Evolutionary conservation across 2,888 invertebrate genomes (phyloP).

Genomic region (Neuroscelio doddi): DNA sequence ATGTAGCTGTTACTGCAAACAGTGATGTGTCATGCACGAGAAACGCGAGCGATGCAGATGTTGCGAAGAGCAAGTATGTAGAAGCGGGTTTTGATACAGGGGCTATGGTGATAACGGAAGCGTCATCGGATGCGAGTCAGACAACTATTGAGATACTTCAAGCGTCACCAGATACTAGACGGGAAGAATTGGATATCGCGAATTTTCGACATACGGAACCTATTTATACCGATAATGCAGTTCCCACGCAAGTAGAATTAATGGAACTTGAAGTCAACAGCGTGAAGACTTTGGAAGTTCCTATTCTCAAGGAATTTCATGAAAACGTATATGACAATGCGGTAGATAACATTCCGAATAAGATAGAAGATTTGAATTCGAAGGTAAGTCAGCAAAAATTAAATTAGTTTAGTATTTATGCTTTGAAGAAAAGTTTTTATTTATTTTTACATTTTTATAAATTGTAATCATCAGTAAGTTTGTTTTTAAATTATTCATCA

Average conservation of each 20-base stretch:
- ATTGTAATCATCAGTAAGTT: too few species aligned
- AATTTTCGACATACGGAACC: slow-evolving; percentile 37
- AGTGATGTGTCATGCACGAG: not conserved
- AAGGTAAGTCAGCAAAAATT: not conserved
- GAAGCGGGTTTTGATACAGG: slow-evolving; percentile 45
- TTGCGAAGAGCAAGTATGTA: not conserved
- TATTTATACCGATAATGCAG: slow-evolving; percentile 57
- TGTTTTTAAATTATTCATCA: too few species aligned
- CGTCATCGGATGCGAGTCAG: slow-evolving; percentile 68
- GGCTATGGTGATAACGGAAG: slow-evolving; percentile 66
- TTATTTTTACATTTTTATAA: too few species aligned
- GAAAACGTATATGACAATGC: slow-evolving; percentile 13
- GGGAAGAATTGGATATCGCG: slow-evolving; percentile 17
- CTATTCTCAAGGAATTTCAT: slow-evolving; percentile 36
- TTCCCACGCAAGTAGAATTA: slow-evolving; percentile 65
- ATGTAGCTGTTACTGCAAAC: not conserved
- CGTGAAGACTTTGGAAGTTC: slow-evolving; percentile 50
- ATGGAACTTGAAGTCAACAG: slow-evolving; percentile 63
- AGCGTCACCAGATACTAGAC: slow-evolving; percentile 58
- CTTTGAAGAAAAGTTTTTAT: not conserved
- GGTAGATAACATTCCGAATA: slow-evolving; percentile 9
- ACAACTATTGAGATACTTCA: slow-evolving; percentile 66
- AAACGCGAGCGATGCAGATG: not conserved
- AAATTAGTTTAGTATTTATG: not conserved
- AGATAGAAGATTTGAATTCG: not conserved